Conservation (phyloP, 2,888 invertebrate species). For the Lithosia quadra region DNA sequence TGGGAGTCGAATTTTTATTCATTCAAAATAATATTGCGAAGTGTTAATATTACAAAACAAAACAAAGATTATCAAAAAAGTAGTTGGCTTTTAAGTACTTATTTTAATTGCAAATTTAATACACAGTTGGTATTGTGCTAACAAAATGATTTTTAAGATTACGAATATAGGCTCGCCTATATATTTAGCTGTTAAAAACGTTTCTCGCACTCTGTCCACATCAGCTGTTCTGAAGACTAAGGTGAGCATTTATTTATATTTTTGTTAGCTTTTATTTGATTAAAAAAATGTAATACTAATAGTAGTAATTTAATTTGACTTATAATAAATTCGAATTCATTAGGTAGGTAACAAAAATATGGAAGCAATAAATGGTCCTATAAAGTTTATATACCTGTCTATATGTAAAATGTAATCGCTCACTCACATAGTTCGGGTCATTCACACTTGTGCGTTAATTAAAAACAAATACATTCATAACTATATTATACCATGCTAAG, state of each 20-base stretch:
- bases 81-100: too few relatives aligned
- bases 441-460: background rate
- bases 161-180: constrained; percentile 43
- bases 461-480: background rate
- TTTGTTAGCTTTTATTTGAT: background rate
- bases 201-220: constrained; percentile 51
- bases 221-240: constrained; percentile 55
- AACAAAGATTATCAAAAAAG: background rate
- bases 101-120: background rate
- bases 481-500: background rate
- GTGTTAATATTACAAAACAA: background rate
- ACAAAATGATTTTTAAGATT: constrained; percentile 47
- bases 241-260: background rate
- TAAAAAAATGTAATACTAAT: background rate
- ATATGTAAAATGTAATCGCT: background rate
- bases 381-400: background rate
- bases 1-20: too few relatives aligned
- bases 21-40: background rate
- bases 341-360: background rate
- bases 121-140: background rate
- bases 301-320: too few relatives aligned
- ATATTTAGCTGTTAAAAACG: constrained; percentile 39
- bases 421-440: background rate
- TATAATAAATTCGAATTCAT: background rate
- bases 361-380: background rate